Percentiles rank a stretch among this genome's conserved stretches.
Conservation (phyloP, 1,140 invertebrate genomes). For the Ceratitis capitata region DNA sequence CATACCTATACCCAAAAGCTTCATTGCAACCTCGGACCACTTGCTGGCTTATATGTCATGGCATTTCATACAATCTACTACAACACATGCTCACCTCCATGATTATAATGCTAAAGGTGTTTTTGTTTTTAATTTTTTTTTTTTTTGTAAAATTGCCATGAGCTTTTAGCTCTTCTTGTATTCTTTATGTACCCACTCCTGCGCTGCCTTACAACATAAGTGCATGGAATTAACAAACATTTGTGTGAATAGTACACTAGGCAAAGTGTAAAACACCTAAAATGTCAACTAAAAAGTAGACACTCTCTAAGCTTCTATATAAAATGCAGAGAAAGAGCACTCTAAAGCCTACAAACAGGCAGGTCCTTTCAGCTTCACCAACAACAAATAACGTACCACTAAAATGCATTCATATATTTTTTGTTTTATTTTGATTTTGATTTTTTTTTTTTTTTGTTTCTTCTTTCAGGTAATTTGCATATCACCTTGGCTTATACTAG, state of each 20-base stretch:
- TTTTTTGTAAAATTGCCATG: neutral
- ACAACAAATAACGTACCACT: neutral
- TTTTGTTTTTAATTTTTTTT: neutral
- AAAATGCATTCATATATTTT: neutral
- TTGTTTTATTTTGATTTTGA: no score
- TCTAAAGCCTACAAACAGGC: neutral
- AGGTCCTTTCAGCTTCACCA: neutral
- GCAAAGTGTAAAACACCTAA: constrained; percentile 2
- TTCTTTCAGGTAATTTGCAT: neutral
- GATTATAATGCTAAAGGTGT: neutral
- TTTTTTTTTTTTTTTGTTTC: no score
- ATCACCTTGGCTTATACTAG: neutral
- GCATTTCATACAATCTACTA: no score
- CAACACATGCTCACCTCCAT: no score
- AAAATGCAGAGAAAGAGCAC: neutral
- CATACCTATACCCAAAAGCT: neutral
- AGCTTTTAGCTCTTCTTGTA: neutral
- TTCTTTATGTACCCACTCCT: neutral
- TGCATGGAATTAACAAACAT: neutral
- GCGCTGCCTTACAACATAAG: neutral
- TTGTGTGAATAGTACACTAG: no score
- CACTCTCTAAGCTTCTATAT: neutral
- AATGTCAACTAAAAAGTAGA: neutral
- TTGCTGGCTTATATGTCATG: no score
- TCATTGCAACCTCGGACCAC: neutral